These are phyloP conservation scores for Melipona quadrifasciata DNA, from an alignment of 1,140 invertebrate species.

Conservation along the genomic window DNA sequence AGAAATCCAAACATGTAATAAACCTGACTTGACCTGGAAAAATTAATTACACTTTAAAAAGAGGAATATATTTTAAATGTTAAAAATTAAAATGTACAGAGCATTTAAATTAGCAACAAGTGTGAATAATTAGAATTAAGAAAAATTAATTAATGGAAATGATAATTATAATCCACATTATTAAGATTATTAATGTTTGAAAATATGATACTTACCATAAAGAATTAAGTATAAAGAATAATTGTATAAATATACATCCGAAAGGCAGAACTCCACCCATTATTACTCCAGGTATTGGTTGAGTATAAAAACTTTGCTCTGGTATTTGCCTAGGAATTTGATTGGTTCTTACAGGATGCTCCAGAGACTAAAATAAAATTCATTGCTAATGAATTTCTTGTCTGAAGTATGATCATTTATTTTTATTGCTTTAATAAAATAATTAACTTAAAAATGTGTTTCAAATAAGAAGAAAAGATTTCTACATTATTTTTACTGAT, in stretches of 20 bases:
- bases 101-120: not conserved
- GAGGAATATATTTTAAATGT: not conserved
- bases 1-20: conserved; percentile 99
- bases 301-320: conserved; percentile 98
- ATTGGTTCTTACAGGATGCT: conserved; percentile 98
- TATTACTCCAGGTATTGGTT: conserved; percentile 94
- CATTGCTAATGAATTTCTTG: not conserved
- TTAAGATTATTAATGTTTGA: not conserved
- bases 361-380: conserved; percentile 87
- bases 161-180: not conserved
- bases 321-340: conserved; percentile 99
- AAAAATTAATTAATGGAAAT: not conserved
- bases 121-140: not conserved
- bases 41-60: conserved; percentile 12
- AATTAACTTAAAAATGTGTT: not conserved
- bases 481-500: not conserved
- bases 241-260: conserved; percentile 99
- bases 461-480: not conserved
- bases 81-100: not conserved
- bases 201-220: conserved; percentile 88
- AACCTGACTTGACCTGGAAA: conserved; percentile 89
- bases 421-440: too few relatives aligned
- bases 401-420: not conserved
- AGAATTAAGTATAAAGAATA: conserved; percentile 99
- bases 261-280: conserved; percentile 99